Evolutionary conservation across 2,797 vertebrate species (phyloP).

Genomic region (Bryconaethiops microstoma): DNA sequence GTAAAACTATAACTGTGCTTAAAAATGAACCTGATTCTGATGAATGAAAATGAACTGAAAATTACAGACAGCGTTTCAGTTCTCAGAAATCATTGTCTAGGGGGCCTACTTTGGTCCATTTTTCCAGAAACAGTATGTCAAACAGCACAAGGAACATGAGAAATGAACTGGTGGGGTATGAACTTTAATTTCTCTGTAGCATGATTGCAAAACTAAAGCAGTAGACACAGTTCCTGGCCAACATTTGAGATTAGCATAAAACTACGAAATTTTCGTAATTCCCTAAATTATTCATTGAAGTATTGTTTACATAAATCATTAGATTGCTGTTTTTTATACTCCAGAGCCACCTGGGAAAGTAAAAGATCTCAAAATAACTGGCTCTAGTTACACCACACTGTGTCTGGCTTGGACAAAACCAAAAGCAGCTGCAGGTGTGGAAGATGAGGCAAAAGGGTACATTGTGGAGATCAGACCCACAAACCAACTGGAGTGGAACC

Average conservation of each 20-base stretch:
- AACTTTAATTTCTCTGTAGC: neutral
- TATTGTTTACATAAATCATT: neutral
- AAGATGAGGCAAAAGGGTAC: slow-evolving; percentile 82
- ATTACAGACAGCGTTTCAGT: no score
- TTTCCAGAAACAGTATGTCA: no score
- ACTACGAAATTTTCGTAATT: neutral
- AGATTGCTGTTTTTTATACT: slow-evolving; percentile 43
- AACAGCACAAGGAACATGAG: no score
- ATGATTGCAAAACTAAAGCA: neutral
- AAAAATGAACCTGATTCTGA: no score
- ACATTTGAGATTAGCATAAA: neutral
- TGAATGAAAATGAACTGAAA: no score
- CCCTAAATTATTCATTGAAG: neutral
- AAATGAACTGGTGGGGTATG: neutral
- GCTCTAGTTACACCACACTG: slow-evolving; percentile 78
- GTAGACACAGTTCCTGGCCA: neutral
- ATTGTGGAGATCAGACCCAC: slow-evolving; percentile 83
- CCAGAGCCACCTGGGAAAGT: slow-evolving; percentile 85
- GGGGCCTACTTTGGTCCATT: no score
- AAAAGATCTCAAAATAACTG: slow-evolving; percentile 82
- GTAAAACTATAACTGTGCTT: no score
- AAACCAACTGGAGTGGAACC: slow-evolving; percentile 79
- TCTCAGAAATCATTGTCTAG: no score
- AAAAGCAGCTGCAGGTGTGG: slow-evolving; percentile 68
- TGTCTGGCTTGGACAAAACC: slow-evolving; percentile 86